Percentiles rank a stretch among this genome's conserved stretches.
Evolutionary conservation across 1,140 invertebrate species (phyloP).

Genomic region (Dendroctonus ponderosae): DNA sequence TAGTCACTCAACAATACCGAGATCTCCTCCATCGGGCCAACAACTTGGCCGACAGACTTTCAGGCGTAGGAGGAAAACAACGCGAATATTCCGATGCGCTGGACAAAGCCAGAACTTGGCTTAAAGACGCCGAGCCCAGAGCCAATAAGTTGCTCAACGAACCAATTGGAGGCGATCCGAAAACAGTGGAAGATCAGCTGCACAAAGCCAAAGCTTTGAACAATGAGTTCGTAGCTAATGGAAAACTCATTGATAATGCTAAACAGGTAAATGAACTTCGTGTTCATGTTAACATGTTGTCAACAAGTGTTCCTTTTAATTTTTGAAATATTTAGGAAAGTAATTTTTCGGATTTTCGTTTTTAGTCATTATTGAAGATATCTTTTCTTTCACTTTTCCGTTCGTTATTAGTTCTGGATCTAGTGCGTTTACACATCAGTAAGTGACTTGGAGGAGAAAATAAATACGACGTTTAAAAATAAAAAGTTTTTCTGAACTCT

Average conservation of each 20-base stretch:
- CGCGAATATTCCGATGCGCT: conserved; percentile 80
- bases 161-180: conserved; percentile 80
- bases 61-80: conserved; percentile 74
- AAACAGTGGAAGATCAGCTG: conserved; percentile 84
- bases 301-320: too few species aligned
- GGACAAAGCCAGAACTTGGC: conserved; percentile 79
- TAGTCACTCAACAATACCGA: conserved; percentile 69
- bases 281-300: neutral
- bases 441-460: too few species aligned
- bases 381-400: too few species aligned
- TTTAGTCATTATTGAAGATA: too few species aligned
- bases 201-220: conserved; percentile 79
- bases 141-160: conserved; percentile 75
- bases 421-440: too few species aligned
- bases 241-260: conserved; percentile 77
- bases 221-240: conserved; percentile 83
- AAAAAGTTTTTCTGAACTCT: too few species aligned
- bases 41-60: conserved; percentile 73
- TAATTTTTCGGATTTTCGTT: too few species aligned
- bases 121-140: conserved; percentile 78
- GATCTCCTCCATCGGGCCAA: conserved; percentile 79
- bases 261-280: conserved; percentile 56
- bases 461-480: too few species aligned
- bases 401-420: too few species aligned
- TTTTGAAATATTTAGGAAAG: too few species aligned